Evolutionary conservation across 2,113 vertebrate genomes (phyloP).

Genomic region (Oenanthe melanoleuca): DNA sequence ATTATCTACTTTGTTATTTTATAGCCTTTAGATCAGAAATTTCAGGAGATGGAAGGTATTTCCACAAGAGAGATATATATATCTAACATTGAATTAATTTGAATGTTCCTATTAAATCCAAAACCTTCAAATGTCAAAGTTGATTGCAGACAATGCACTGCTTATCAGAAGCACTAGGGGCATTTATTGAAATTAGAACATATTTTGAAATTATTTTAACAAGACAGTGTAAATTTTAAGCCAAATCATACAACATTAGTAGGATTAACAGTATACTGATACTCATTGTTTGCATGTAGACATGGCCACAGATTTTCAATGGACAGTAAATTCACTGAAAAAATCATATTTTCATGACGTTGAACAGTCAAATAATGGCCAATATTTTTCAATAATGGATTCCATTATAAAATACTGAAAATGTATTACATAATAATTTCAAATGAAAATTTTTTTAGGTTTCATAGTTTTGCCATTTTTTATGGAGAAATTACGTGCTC

Average conservation of each 20-base stretch:
- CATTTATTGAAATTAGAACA: neutral
- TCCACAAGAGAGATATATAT: accelerated
- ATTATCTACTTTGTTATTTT: neutral
- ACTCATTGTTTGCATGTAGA: neutral
- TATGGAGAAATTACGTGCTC: neutral
- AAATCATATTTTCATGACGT: neutral
- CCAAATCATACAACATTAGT: neutral
- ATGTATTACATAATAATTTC: neutral
- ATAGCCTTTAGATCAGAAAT: neutral
- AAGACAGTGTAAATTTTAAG: neutral
- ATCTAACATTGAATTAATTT: neutral
- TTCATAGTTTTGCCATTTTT: neutral
- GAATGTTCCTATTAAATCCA: neutral
- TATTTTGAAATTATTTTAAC: neutral
- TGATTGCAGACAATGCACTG: neutral
- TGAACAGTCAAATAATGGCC: too few relatives aligned
- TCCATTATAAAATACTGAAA: neutral
- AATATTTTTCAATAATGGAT: neutral
- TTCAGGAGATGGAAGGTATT: neutral
- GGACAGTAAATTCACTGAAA: neutral
- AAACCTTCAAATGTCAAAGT: neutral
- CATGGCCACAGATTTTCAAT: neutral
- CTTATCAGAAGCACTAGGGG: neutral
- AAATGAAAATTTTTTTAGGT: neutral
- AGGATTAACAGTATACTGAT: neutral